A percentile compares a stretch with the other conserved stretches of the same genome.
These are phyloP conservation scores for Crax fasciolata DNA, from an alignment of 2,797 vertebrate species.

Conservation along the genomic window DNA sequence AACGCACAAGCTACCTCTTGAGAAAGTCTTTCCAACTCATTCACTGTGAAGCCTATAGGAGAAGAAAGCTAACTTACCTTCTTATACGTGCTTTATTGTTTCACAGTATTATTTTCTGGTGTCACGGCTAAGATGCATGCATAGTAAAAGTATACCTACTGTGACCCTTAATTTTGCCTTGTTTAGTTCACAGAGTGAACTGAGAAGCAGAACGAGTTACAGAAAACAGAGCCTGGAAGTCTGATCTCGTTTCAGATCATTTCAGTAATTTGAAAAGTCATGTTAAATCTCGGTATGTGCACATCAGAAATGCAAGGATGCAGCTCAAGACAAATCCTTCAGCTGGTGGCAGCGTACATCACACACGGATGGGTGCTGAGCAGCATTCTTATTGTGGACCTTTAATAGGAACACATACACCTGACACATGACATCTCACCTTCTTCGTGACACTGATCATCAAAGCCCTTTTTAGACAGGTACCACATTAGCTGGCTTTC, in stretches of 20 bases:
- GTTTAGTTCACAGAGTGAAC: constrained; percentile 51
- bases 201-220: constrained; percentile 50
- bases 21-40: neutral
- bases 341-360: constrained; percentile 67
- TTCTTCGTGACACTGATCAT: constrained; percentile 69
- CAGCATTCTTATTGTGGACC: constrained; percentile 56
- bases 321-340: constrained; percentile 63
- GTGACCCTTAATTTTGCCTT: constrained; percentile 36
- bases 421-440: constrained; percentile 54
- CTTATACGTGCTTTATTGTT: neutral
- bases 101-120: neutral
- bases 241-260: constrained; percentile 59
- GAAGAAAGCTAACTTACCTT: neutral
- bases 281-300: constrained; percentile 68
- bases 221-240: constrained; percentile 57
- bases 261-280: constrained; percentile 50
- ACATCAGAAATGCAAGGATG: constrained; percentile 67
- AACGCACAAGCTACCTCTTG: neutral
- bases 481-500: constrained; percentile 2
- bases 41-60: neutral
- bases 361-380: constrained; percentile 52
- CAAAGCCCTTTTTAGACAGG: constrained; percentile 60
- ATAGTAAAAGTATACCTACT: neutral
- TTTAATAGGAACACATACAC: constrained; percentile 70
- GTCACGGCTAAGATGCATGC: neutral